Conservation (phyloP, 2,797 vertebrate genomes). For the Chromis chromis region DNA sequence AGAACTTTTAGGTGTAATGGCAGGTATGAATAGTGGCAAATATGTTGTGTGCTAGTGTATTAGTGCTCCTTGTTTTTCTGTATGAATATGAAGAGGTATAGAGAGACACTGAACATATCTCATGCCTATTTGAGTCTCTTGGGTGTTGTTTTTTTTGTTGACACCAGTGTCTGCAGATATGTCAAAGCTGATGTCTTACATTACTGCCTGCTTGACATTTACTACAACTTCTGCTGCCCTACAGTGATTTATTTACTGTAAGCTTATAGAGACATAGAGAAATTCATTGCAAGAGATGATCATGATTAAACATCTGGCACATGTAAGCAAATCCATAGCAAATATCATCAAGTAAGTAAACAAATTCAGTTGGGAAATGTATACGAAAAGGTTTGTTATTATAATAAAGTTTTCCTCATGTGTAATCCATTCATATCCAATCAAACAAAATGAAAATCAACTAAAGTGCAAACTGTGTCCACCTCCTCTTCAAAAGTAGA, state of each 20-base stretch:
- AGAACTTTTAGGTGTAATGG: neutral
- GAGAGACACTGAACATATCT: neutral
- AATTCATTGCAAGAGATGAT: constrained; percentile 26
- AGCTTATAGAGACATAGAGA: constrained; percentile 21
- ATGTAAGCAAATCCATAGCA: constrained; percentile 34
- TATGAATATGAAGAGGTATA: neutral
- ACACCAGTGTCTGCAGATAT: neutral
- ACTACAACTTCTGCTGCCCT: constrained; percentile 1
- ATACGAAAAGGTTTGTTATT: constrained; percentile 16
- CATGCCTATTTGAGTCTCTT: neutral
- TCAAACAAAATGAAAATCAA: constrained; percentile 36
- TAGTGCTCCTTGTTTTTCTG: constrained; percentile 3
- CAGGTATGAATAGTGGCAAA: neutral
- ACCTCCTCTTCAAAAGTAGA: constrained; percentile 10
- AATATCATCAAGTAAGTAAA: constrained; percentile 39
- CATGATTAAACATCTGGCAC: constrained; percentile 51
- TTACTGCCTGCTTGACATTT: constrained; percentile 6
- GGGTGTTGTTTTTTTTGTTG: constrained; percentile 4
- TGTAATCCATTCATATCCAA: constrained; percentile 42
- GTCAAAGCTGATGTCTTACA: constrained; percentile 12
- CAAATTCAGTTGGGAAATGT: constrained; percentile 50
- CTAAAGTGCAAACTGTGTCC: constrained; percentile 4
- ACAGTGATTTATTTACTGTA: constrained; percentile 32
- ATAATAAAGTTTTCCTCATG: constrained; percentile 32
- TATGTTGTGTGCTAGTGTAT: neutral